Conservation (phyloP, 64 coral and sea anemone genomes). For the Dendrophyllia cribrosa region DNA sequence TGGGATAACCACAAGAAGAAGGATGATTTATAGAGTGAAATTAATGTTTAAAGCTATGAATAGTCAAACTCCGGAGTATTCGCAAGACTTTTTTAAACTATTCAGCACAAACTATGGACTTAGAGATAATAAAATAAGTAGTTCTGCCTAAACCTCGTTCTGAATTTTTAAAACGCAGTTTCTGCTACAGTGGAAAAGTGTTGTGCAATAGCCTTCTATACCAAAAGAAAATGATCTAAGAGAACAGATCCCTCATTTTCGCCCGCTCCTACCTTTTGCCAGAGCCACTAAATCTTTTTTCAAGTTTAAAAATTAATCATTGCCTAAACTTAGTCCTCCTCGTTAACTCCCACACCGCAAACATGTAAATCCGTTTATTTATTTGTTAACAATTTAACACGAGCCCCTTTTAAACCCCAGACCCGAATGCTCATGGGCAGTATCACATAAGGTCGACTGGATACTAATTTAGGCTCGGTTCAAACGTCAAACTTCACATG, state of each 20-base stretch:
- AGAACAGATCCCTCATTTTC: no score
- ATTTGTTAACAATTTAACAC: not conserved
- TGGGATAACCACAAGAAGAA: slow-evolving; percentile 21
- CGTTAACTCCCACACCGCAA: not conserved
- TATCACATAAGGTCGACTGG: no score
- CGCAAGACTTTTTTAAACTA: not conserved
- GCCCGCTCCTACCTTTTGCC: not conserved
- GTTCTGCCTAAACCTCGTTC: not conserved
- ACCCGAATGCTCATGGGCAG: no score
- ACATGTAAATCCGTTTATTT: not conserved
- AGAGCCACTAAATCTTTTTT: not conserved
- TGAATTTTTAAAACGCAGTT: not conserved
- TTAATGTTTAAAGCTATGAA: slow-evolving; percentile 40
- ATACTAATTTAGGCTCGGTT: no score
- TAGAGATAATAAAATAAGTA: not conserved
- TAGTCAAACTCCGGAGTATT: not conserved
- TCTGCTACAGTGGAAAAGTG: not conserved
- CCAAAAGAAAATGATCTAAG: no score
- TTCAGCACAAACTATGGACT: slow-evolving; percentile 10
- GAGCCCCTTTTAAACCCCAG: no score
- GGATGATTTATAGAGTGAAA: slow-evolving; percentile 3
- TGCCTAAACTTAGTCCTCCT: not conserved
- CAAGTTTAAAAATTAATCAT: not conserved
- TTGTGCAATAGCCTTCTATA: no score
- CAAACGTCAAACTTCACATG: no score